Evolutionary conservation across 2,797 vertebrate species (phyloP), one percentile per base, ranked within the genome.

Genomic region (Dipus sagitta): DNA sequence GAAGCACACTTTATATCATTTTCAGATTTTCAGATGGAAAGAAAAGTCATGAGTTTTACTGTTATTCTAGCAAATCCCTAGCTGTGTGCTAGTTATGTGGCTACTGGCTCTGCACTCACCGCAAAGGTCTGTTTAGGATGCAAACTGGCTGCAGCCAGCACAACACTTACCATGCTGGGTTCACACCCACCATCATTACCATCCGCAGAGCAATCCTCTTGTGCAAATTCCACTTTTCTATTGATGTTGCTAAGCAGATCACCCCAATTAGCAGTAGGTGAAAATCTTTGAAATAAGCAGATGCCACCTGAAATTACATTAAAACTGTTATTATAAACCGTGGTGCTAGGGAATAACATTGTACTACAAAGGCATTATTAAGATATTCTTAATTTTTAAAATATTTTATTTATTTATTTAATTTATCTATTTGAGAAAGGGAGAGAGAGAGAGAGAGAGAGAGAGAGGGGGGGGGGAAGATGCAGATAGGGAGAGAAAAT

Each of bases 221-320:
- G 95, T 99, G 99, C 76, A 99, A 98, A 96, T 99, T 99, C 99
- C 99, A 99, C 97, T 99, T 99, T 98, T 99, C 99, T 95, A 99
- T 99, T 91, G 99, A 99, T 0, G 99, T 99, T 96, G 99, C 99
- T 92, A 99, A 98, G 97, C 99, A 99, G 97, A 99, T 99, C 83
- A 99, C 98, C 89, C 99, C 99, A 90, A 98, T 98, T 92, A 99
- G 94, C 67, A 99, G 90, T 68, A 99, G 97, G 96, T 99, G 99
- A 97, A 99, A 99, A 95, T 99, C 99, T 98, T 99, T 99, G 97
- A 99, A 99, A 98, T 99, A 99, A 94, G 98, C 87, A 58, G 98
- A 98, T 54, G 99, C 99, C 96, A 99, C 99, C 99, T 99, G 97
- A 94, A 98, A 96, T 90, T 54, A 95, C 96, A 65, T 52, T 42